phyloP scores from a whole-genome alignment of 1,140 invertebrate species.

The Drosophila miranda region DNA sequence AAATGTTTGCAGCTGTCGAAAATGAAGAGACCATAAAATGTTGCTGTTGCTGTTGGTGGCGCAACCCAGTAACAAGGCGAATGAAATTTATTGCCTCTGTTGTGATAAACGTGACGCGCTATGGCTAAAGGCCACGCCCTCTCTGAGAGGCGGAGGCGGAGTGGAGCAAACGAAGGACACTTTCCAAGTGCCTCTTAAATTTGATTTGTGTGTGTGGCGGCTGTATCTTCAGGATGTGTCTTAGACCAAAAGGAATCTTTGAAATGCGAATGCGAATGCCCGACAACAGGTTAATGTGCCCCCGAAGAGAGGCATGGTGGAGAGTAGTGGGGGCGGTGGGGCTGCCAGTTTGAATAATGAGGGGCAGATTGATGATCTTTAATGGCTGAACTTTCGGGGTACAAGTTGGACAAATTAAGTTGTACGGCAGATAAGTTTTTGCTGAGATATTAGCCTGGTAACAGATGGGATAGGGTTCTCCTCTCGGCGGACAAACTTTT shows the following conservation, averaged over 20 bases:
- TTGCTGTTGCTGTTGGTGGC: slow-evolving; percentile 42
- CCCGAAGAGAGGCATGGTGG: slow-evolving; percentile 8
- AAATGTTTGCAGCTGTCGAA: slow-evolving; percentile 57
- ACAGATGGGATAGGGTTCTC: not conserved
- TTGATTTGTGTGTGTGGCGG: slow-evolving; percentile 58
- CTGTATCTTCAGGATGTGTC: not conserved
- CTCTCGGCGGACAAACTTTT: not conserved
- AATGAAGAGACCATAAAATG: slow-evolving; percentile 66
- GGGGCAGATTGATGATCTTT: slow-evolving; percentile 47
- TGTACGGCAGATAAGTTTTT: slow-evolving; percentile 11
- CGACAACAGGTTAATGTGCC: slow-evolving; percentile 72
- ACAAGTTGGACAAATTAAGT: slow-evolving; percentile 43
- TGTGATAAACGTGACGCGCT: slow-evolving; percentile 75
- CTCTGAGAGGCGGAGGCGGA: slow-evolving; percentile 6
- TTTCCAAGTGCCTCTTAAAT: slow-evolving; percentile 57
- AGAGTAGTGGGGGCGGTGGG: slow-evolving; percentile 36
- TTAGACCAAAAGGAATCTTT: slow-evolving; percentile 1
- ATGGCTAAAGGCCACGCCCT: slow-evolving; percentile 48
- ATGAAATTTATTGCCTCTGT: slow-evolving; percentile 75
- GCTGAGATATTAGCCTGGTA: not conserved
- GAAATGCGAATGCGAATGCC: slow-evolving; percentile 5
- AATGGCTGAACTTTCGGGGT: slow-evolving; percentile 31
- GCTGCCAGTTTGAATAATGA: slow-evolving; percentile 40
- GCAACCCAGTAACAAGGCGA: slow-evolving; percentile 41
- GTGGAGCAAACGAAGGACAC: slow-evolving; percentile 25